Evolutionary conservation across 2,113 vertebrate species (phyloP).

Genomic region (Crotalus horridus): DNA sequence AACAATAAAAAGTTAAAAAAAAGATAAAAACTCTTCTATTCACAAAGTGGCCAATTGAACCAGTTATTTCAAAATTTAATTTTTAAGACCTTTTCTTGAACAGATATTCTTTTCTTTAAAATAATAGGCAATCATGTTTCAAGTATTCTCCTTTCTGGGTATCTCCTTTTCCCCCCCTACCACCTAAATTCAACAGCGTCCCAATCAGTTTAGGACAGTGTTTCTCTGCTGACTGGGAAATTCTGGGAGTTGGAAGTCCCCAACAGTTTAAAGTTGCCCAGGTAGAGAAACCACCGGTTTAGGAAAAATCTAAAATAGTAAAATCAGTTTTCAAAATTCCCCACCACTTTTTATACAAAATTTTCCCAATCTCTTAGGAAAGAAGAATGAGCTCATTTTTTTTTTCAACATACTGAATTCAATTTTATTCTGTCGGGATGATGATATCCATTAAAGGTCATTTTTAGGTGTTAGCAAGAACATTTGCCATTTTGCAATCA

Average conservation of each 20-base stretch:
- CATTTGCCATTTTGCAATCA: constrained; percentile 18
- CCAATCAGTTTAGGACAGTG: not conserved
- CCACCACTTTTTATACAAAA: not conserved
- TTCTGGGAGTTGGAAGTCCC: not conserved
- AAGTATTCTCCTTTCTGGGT: not conserved
- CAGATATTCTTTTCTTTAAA: not conserved
- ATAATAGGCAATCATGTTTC: not conserved
- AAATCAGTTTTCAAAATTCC: not conserved
- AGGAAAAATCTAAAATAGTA: not conserved
- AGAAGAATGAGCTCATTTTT: not conserved
- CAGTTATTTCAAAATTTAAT: not conserved
- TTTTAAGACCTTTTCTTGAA: not conserved
- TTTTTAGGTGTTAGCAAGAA: not conserved
- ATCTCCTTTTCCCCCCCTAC: not conserved
- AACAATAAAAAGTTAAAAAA: not conserved
- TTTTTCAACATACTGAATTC: not conserved
- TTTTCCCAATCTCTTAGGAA: not conserved
- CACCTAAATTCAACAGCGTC: not conserved
- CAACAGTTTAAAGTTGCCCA: not conserved
- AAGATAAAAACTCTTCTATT: not conserved
- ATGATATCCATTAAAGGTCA: constrained; percentile 18
- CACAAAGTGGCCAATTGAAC: not conserved
- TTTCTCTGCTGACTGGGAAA: not conserved
- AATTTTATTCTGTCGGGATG: not conserved
- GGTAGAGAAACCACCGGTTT: not conserved